Base-by-base conservation (phyloP, 2,888 invertebrate species). In the Pristionchus entomophagus region DNA sequence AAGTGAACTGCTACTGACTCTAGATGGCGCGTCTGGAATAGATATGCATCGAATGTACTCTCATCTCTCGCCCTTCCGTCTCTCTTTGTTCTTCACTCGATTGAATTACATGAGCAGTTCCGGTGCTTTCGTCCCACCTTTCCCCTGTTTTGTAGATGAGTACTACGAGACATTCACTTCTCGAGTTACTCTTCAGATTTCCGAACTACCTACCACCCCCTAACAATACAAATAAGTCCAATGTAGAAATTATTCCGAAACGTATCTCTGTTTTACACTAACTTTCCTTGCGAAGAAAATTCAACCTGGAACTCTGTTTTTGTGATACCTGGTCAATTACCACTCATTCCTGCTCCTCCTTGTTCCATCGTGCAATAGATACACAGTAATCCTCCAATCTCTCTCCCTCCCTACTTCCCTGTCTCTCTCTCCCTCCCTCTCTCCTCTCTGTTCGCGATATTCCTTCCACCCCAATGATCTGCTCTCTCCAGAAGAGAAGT, bases 41-140 rank as follows among this genome's bases (percentile, higher is more conserved):
- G 73, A 73, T 73, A 73, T 41, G 41, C 41, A 73, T 73, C 73
- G n/a, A n/a, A n/a, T n/a, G n/a, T n/a, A n/a, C 41, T 6, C 41
- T n/a, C 26, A n/a, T 45, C 73, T 41, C 73, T 45, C 12, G 32
- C n/a, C 38, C 56, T 56, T 45, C 45, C 56, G 6, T 56, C n/a
- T n/a, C 35, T 22, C 73, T 73, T 73, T 73, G 73, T 73, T 73
- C 73, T 73, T 29, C 65, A 35, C 35, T 35, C 65, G 65, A 65
- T 65, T 35, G 19, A 32, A 65, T 65, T 65, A 65, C 65, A 29
- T 65, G 65, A 22, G 65, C 22, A 65, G 65, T 65, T 65, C 65
- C 65, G 65, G 65, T 65, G 35, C 59, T 59, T 59, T 22, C 38
- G 35, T 45, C 14, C 45, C 45, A 45, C 14, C 45, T 45, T 6